Conservation (phyloP, 2,113 vertebrate genomes). For the Calonectris borealis region DNA sequence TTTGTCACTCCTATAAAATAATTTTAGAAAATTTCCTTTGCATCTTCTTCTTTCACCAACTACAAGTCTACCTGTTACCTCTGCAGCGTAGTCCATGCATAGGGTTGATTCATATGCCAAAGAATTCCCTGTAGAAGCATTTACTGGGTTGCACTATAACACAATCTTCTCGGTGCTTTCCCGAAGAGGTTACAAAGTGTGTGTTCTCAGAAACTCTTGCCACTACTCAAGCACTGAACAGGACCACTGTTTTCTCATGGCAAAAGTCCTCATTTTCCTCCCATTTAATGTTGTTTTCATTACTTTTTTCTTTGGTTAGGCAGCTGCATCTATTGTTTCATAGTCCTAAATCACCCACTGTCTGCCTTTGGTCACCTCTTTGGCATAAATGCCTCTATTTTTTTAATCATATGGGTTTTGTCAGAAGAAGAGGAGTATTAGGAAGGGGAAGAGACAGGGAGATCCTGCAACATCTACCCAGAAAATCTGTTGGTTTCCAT, state of each 20-base stretch:
- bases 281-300: neutral
- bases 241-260: neutral
- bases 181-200: neutral
- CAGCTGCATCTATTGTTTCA: neutral
- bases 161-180: neutral
- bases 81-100: neutral
- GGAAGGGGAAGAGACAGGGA: neutral
- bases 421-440: neutral
- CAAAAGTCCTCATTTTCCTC: neutral
- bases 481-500: neutral
- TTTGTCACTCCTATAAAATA: neutral
- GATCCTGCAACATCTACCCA: neutral
- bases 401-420: neutral
- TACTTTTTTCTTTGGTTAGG: neutral
- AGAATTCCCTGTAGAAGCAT: neutral
- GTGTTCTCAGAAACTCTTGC: neutral
- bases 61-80: neutral
- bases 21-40: neutral
- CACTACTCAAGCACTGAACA: neutral
- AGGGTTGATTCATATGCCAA: neutral
- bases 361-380: neutral
- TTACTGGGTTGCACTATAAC: neutral
- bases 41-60: neutral
- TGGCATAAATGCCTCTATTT: neutral
- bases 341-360: neutral